Base-by-base conservation (phyloP, 2,113 vertebrate species). In the human (Homo sapiens) region DNA sequence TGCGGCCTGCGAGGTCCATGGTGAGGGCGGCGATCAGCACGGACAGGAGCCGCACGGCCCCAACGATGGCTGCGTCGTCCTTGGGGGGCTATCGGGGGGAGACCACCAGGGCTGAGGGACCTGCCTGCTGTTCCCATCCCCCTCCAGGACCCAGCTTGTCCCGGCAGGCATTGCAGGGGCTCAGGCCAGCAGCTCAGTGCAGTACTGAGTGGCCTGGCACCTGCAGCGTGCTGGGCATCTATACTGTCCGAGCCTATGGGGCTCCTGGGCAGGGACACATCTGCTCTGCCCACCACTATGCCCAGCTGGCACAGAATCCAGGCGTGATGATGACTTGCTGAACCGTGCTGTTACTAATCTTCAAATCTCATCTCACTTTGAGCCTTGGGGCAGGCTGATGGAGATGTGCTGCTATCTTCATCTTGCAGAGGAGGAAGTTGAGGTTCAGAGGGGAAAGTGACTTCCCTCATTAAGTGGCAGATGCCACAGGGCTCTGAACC, bases 1-100 rank as follows among this genome's bases (percentile, higher is more conserved):
- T 99, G 75, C 99, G 99, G 57, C 99, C 99, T 0, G 99, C 99
- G 98, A 98, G 99, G 96, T 99, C 99, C 99, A 99, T 99, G 0
- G 99, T 98, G 97, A 97, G 64, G 0, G 99, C 99, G 0, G 99
- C 99, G 0, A 99, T 95, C 0, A 70, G 95, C 72, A 99, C 99
- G 0, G 99, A 99, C 0, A 99, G 7, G 73, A 99, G 98, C 38
- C 99, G 98, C 5, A 99, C 99, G 0, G 95, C 97, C 0, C 99
- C 99, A 2, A 99, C 99, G 0, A 99, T 97, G 45, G 99, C 99
- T 0, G 99, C 99, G 0, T 99, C 99, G 0, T 99, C 99, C 92
- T 99, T 50, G 0, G 98, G 98, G 68, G 97, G 90, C 99, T 99
- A 90, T 4, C 8, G 38, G 93, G 61, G 40, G 43, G 20, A 48